These are phyloP conservation scores for Amphipoea oculea DNA, from an alignment of 2,888 invertebrate species.

Conservation along the genomic window DNA sequence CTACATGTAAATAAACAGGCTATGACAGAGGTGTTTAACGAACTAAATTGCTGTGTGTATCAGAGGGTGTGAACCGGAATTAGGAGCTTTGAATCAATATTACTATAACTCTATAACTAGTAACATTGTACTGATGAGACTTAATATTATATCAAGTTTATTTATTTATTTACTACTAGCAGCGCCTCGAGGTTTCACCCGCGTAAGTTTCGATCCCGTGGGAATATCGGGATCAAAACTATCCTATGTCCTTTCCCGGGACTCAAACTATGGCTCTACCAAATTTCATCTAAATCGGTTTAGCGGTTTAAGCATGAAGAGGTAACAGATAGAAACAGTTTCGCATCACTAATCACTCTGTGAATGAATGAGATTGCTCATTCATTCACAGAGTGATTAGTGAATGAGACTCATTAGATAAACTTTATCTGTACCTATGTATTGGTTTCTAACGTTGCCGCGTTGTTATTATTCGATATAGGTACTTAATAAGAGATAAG, in stretches of 20 bases:
- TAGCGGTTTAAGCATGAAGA: no score
- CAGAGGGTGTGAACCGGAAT: slow-evolving; percentile 8
- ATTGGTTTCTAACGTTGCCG: not conserved
- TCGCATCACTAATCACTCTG: no score
- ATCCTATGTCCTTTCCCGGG: no score
- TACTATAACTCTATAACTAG: slow-evolving; percentile 14
- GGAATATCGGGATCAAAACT: no score
- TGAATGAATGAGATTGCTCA: no score
- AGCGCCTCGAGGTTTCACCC: no score
- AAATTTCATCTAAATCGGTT: no score
- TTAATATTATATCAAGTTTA: not conserved
- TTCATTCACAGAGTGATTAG: no score
- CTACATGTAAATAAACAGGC: not conserved
- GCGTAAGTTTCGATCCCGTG: no score
- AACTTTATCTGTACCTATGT: not conserved
- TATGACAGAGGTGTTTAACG: slow-evolving; percentile 1
- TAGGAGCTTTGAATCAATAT: slow-evolving; percentile 41
- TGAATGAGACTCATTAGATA: slow-evolving; percentile 12
- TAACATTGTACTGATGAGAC: slow-evolving; percentile 2
- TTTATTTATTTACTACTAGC: no score
- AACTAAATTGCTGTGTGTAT: slow-evolving; percentile 41
- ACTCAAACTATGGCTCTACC: no score
- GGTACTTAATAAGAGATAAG: slow-evolving; percentile 2
- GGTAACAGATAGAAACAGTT: no score
- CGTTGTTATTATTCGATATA: not conserved